phyloP scores from a whole-genome alignment of 2,888 invertebrate species.

The Epirrhoe alternata region DNA sequence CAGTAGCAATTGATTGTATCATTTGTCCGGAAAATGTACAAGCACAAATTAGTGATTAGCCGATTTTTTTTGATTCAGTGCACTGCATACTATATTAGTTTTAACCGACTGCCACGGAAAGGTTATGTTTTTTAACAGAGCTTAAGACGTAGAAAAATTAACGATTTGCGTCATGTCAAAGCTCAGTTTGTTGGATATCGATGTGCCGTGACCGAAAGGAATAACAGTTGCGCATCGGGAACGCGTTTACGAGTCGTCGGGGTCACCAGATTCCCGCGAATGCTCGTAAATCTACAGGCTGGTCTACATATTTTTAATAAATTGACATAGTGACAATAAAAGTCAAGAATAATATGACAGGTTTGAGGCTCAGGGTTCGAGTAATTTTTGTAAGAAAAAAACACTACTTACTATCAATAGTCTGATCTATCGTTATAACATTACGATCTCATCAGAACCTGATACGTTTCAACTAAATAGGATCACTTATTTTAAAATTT shows the following conservation, averaged over 20 bases:
- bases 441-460: too few relatives aligned
- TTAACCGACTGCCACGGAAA: background rate
- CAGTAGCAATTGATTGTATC: too few relatives aligned
- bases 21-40: too few relatives aligned
- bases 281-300: slow-evolving; percentile 72
- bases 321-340: slow-evolving; percentile 68
- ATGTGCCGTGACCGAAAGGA: slow-evolving; percentile 43
- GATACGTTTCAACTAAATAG: too few relatives aligned
- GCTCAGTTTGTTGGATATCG: slow-evolving; percentile 32
- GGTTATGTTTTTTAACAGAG: background rate
- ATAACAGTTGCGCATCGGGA: slow-evolving; percentile 62
- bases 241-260: slow-evolving; percentile 74
- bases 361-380: too few relatives aligned
- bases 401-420: background rate
- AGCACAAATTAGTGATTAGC: too few relatives aligned
- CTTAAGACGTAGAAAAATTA: background rate
- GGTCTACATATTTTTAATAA: slow-evolving; percentile 63
- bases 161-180: slow-evolving; percentile 37
- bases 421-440: too few relatives aligned
- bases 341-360: slow-evolving; percentile 52
- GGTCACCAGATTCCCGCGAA: slow-evolving; percentile 80
- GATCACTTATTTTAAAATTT: too few relatives aligned
- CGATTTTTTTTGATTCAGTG: too few relatives aligned
- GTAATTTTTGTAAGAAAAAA: background rate
- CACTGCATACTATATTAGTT: too few relatives aligned